Conservation (phyloP, 2,113 vertebrate genomes). For the Probosciger aterrimus region DNA sequence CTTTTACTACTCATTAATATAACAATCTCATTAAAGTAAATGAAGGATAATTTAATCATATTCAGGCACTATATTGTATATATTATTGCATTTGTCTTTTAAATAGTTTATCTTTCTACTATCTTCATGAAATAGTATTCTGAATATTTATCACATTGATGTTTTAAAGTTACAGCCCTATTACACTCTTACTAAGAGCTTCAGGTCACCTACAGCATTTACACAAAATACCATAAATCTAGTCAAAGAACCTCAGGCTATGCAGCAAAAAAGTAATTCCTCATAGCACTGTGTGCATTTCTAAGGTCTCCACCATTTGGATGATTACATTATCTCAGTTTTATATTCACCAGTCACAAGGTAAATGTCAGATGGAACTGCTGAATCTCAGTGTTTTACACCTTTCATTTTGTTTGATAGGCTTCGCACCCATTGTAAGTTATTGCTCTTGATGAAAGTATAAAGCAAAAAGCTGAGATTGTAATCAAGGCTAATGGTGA, state of each 20-base stretch:
- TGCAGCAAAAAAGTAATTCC: neutral
- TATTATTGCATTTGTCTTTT: neutral
- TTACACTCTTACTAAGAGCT: neutral
- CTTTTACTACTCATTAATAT: slow-evolving; percentile 18
- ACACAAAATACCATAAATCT: neutral
- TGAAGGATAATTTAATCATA: slow-evolving; percentile 25
- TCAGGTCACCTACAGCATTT: slow-evolving; percentile 5
- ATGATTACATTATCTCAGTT: slow-evolving; percentile 47
- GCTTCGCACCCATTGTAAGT: slow-evolving; percentile 3
- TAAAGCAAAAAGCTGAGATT: neutral
- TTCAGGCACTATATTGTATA: neutral
- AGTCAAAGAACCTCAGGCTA: neutral
- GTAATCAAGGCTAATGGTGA: slow-evolving; percentile 39
- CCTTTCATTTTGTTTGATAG: slow-evolving; percentile 5
- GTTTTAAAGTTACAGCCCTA: neutral
- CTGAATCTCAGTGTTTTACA: neutral
- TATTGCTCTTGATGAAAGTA: slow-evolving; percentile 20
- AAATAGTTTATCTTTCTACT: slow-evolving; percentile 7
- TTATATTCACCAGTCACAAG: slow-evolving; percentile 45
- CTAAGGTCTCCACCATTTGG: neutral
- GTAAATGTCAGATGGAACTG: slow-evolving; percentile 51
- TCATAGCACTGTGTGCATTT: neutral
- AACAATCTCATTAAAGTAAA: slow-evolving; percentile 33
- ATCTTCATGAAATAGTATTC: neutral
- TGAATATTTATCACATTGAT: neutral